These are phyloP conservation scores for Cervus canadensis DNA, from an alignment of 2,113 vertebrate species.

Conservation along the genomic window DNA sequence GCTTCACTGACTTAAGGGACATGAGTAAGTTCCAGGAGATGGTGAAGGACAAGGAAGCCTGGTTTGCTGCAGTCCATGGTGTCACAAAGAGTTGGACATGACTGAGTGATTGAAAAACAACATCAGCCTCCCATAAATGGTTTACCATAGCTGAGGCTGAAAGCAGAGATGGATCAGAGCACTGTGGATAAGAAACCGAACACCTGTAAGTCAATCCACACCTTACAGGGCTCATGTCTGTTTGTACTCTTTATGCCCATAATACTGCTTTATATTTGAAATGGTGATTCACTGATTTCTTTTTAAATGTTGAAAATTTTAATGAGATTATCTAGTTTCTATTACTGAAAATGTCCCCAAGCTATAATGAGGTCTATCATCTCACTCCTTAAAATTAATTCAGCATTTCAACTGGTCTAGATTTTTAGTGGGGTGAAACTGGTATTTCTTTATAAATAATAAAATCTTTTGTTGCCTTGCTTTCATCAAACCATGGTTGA, in stretches of 20 bases:
- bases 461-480: neutral
- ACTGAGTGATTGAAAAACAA: neutral
- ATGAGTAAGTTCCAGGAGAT: neutral
- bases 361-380: neutral
- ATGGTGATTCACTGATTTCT: neutral
- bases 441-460: no score
- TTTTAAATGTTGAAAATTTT: neutral
- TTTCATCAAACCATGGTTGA: neutral
- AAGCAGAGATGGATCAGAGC: neutral
- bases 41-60: neutral
- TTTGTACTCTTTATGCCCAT: neutral
- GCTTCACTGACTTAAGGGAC: neutral
- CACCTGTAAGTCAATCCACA: no score
- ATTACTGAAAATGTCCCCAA: neutral
- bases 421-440: neutral
- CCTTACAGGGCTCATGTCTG: neutral
- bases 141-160: neutral
- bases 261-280: neutral
- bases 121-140: neutral
- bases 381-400: neutral
- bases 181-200: neutral
- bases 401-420: neutral
- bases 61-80: neutral
- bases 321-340: neutral
- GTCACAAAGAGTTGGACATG: neutral